Percentiles rank a stretch among this genome's conserved stretches.
Conservation (phyloP, 2,888 invertebrate species). For the Cryptocephalus moraei region DNA sequence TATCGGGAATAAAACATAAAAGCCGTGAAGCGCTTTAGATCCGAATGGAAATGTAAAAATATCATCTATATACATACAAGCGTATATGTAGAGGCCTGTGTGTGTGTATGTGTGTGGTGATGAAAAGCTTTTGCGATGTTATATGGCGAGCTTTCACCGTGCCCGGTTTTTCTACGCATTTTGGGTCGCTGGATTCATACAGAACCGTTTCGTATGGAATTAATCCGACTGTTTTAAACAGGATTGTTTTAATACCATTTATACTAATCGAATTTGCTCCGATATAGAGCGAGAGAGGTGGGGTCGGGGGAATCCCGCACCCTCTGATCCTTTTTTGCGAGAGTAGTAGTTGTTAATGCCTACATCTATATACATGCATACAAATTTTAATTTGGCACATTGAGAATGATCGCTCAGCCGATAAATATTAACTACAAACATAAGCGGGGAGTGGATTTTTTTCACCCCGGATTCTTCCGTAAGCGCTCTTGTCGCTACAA, state of each 20-base stretch:
- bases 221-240: constrained; percentile 36
- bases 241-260: constrained; percentile 52
- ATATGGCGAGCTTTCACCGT: constrained; percentile 12
- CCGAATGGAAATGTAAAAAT: no score
- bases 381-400: constrained; percentile 34
- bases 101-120: no score
- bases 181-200: constrained; percentile 17
- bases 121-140: constrained; percentile 11
- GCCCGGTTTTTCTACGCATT: constrained; percentile 20
- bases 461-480: constrained; percentile 6
- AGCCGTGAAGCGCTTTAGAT: no score
- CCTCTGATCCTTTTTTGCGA: constrained; percentile 13
- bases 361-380: constrained; percentile 28
- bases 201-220: constrained; percentile 20
- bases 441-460: constrained; percentile 23
- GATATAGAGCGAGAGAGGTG: constrained; percentile 15
- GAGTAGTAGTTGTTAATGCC: constrained; percentile 15
- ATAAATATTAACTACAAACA: constrained; percentile 25
- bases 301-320: constrained; percentile 12
- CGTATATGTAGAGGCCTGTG: no score
- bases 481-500: not conserved
- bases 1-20: no score
- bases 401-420: constrained; percentile 36
- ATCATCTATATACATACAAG: no score
- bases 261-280: constrained; percentile 48